Base-by-base conservation (phyloP, 1,140 invertebrate genomes). In the Dendrolimus kikuchii region DNA sequence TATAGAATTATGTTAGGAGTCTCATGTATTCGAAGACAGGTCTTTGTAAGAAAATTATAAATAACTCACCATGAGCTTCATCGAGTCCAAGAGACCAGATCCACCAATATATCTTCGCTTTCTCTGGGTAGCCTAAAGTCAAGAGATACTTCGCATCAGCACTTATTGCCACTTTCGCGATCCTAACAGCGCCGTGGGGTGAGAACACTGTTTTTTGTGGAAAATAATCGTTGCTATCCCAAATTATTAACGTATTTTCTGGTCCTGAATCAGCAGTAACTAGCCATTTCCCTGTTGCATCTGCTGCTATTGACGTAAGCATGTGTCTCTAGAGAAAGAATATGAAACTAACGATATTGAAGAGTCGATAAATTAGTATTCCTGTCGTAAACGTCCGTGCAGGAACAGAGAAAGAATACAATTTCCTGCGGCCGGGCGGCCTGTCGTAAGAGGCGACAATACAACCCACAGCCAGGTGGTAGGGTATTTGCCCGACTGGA, bases 171-270 rank as follows among this genome's bases (percentile, higher is more conserved):
- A 89, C 71, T 37, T 86, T 78, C 0, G 78, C 58, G 0, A 89
- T 55, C 5, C 68, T 82, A 7, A 61, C 51, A 4, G 59, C 57
- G 5, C 75, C 74, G 55, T 90, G 88, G 0, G 89, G 86, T 10
- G 79, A 72, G 57, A 90, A 90, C 7, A 90, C 55, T 0, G 88
- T 89, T 50, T 64, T 88, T 41, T 88, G 78, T 2, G 90, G 89
- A 38, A 83, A 68, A 46, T 85, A 67, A 58, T 88, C 85, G 44
- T 51, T 59, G 36, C 74, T 88, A 49, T 91, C 85, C 89, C 90
- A 91, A 10, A 91, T 73, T 39, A 90, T 88, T 37, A 91, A 61
- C 37, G 80, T 71, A 46, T 85, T 89, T 62, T 91, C 88, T 1
- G 85, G 56, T 1, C 87, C 89, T 8, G 74, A 82, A 69, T 90